phyloP scores from a whole-genome alignment of 2,113 vertebrate genomes.

The Taxidea taxus region DNA sequence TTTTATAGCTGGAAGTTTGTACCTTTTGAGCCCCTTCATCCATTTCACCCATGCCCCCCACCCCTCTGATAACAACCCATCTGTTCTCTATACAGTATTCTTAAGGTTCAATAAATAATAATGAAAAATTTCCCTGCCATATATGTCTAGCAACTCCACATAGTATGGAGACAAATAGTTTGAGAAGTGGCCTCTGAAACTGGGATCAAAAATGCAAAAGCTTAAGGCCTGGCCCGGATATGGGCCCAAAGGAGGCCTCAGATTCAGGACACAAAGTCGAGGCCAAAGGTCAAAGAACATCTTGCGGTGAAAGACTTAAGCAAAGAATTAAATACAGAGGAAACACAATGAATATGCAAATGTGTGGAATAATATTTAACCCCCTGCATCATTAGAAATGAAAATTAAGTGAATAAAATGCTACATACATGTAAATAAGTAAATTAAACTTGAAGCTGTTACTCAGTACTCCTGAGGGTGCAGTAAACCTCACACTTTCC shows the following conservation, averaged over 20 bases:
- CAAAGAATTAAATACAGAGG: neutral
- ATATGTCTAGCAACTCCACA: neutral
- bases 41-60: neutral
- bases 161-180: neutral
- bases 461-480: accelerated
- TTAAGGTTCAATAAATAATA: neutral
- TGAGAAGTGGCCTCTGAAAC: neutral
- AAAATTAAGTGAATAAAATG: neutral
- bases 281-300: neutral
- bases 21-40: neutral
- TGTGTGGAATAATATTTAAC: neutral
- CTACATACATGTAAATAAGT: neutral
- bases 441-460: neutral
- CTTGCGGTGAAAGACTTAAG: neutral
- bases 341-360: neutral
- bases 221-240: neutral
- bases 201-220: neutral
- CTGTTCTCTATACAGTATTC: neutral
- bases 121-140: neutral
- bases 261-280: neutral
- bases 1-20: neutral
- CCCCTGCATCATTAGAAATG: neutral
- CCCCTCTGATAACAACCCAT: neutral
- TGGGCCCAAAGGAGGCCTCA: neutral
- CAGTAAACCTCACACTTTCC: neutral